Evolutionary conservation across 2,113 vertebrate species (phyloP), one percentile per base, ranked within the genome.

Genomic region (Tapirus terrestris): DNA sequence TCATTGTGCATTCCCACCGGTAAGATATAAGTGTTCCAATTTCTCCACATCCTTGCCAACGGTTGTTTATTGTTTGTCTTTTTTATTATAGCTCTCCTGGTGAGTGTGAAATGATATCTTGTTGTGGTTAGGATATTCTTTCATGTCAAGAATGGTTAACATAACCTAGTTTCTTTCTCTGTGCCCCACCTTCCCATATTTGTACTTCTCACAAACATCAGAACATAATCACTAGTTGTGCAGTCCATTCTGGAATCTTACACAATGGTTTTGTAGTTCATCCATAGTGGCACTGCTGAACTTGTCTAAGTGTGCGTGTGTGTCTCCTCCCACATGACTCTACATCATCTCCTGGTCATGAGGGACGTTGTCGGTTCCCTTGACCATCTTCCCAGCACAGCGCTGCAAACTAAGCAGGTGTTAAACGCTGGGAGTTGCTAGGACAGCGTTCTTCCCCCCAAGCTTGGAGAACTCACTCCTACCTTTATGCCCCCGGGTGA

Each of bases 401-500:
- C 11, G 51, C 7, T 73, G 27, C 51, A 39, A 6, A 72, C n/a
- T 23, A 10, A 56, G n/a, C 6, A 3, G 51, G 17, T 14, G 84
- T 63, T 25, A n/a, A 33, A 16, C 43, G 0, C 16, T 0, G 13
- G 21, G 65, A 39, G 25, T 12, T 75, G 33, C 84, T 17, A 36
- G 56, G 5, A 12, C 14, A 29, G 56, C 4, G 51, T 4, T 31
- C 1, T 33, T 75, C 56, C 39, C 25, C 70, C 45, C 21, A 5
- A 39, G 8, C 56, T 48, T 8, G 2, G 29, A 27, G 8, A 61
- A 1, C 39, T 75, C 1, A 3, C 29, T 18, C 39, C 21, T 29
- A 17, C 43, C 0, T 0, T 5, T 8, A 16, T 0, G 2, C 7
- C 29, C 68, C 27, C 13, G 7, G 25, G 51, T 56, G 25, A 13